Percentiles rank a stretch among this genome's conserved stretches.
These are phyloP conservation scores for Myotis myotis DNA, from an alignment of 2,797 vertebrate species.

Conservation along the genomic window DNA sequence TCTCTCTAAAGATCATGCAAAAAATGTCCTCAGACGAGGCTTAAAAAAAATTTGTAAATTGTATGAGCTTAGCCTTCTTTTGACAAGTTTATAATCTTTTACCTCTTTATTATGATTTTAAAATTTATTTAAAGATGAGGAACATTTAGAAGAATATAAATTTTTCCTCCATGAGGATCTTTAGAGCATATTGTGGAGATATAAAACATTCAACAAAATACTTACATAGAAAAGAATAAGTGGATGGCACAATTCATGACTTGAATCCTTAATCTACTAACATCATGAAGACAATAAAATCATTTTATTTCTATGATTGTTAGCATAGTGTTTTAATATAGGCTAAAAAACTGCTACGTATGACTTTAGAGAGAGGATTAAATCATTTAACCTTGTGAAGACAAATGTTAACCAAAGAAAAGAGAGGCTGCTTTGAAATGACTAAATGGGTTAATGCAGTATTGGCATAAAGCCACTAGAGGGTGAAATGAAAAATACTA, in stretches of 20 bases:
- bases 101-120: neutral
- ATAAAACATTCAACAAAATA: neutral
- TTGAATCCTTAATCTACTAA: neutral
- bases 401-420: neutral
- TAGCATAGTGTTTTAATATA: neutral
- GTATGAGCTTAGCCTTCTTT: neutral
- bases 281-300: neutral
- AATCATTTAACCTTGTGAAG: neutral
- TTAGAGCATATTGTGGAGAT: neutral
- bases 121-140: neutral
- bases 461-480: slow-evolving; percentile 54
- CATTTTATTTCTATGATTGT: neutral
- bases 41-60: neutral
- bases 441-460: neutral
- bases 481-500: slow-evolving; percentile 44
- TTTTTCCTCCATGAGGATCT: neutral
- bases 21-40: neutral
- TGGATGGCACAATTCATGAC: neutral
- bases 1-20: neutral
- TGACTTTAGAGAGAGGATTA: neutral
- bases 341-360: neutral
- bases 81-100: neutral
- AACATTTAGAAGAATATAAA: neutral
- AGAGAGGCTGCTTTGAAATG: neutral
- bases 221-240: neutral